Evolutionary conservation across 2,888 invertebrate genomes (phyloP), one percentile per base, ranked within the genome.

Genomic region (Agrochola litura): DNA sequence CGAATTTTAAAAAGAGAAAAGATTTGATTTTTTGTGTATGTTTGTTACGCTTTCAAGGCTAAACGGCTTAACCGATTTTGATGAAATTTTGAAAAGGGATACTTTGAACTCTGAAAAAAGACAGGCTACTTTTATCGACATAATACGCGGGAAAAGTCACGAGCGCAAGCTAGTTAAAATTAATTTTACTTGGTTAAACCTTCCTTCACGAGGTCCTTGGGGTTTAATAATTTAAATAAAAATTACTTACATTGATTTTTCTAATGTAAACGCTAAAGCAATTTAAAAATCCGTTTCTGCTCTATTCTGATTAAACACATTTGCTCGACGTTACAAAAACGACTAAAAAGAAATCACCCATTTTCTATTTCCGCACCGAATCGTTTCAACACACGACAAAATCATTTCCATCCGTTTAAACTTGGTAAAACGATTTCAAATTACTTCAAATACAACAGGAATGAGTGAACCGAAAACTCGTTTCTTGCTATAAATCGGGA

Each of bases 311-410:
- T 69, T 61, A 82, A 79, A 79, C 30, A 46, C 65, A 46, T 65
- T 75, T 58, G 56, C 37, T 41, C 54, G 60, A 70, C 60, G 74
- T 72, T 63, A 73, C 54, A 61, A 77, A 77, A 41, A 64, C 12
- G 43, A 63, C 60, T 6, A 81, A 74, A 69, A 77, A 73, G 73
- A 76, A 83, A 64, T 72, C 60, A 9, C 22, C 64, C 71, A 76
- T 84, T 85, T 91, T 87, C 90, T 85, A 92, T 92, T 91, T 92
- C 90, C 92, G 89, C 75, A 78, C 81, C 79, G 73, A 90, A 89
- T 88, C 88, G 89, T 73, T 85, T 83, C n/a, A 81, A 66, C 81
- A 77, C 81, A 83, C 81, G 69, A 87, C 75, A 71, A 81, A 85
- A 89, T 88, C 86, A 89, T 89, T 91, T 90, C 86, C 81, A 87